Evolutionary conservation across 1,140 invertebrate species (phyloP), one percentile per base, ranked within the genome.

Genomic region (Acyrthosiphon pisum): DNA sequence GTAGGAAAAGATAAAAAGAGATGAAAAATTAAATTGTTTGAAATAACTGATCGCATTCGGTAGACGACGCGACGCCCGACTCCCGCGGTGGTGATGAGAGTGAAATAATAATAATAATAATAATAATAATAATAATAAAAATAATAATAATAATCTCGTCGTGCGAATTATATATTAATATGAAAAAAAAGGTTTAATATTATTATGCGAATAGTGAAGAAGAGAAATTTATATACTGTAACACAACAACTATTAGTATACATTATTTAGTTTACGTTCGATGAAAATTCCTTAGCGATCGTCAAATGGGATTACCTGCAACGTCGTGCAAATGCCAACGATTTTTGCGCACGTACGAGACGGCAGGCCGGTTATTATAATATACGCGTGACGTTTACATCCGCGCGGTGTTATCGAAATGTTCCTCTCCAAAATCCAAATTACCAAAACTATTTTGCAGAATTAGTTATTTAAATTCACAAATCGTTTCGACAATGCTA

Each of bases 21-120:
- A 46, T 35, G 87, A 89, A 89, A 87, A 53, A 53, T 89, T 53
- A 89, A 50, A 88, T 23, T 88, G 18, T 88, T 50, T 88, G 30
- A 89, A 53, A 89, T 89, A 89, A 89, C n/a, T 11, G 87, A 89
- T n/a, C 46, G 86, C 46, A n/a, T 48, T 87, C 1, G 20, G 4
- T 23, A n/a, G 26, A n/a, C 60, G 60, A n/a, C 30, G 60, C 60
- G 60, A 18, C 20, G n/a, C 60, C 11, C 81, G 81, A 2, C 22
- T 20, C 8, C 8, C 4, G 3, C 6, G 50, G 50, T 41, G 41
- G 22, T 0, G 50, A 14, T 41, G 41, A 4, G 1, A 53, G n/a
- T 9, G 22, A 53, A 35, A 89, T 53, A 48, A n/a, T 53, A 89
- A 50, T 37, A 50, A 50, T 88, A 30, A 50, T 50, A 23, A 56